phyloP scores from a whole-genome alignment of 2,888 invertebrate species.

The Ecliptopera silaceata region DNA sequence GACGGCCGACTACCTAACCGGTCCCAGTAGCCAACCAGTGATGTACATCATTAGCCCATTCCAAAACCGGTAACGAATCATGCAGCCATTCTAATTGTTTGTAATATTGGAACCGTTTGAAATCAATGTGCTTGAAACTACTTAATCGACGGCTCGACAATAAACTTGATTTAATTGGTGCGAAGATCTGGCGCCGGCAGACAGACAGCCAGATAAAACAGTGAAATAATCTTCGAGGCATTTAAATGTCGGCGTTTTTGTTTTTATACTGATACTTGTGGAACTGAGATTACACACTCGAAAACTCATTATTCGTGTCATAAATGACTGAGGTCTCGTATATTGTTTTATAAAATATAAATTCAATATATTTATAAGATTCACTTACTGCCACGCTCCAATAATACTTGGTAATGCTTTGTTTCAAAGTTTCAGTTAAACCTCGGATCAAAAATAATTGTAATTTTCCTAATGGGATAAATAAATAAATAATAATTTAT shows the following conservation, averaged over 20 bases:
- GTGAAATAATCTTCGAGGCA: conserved; percentile 13
- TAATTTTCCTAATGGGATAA: too few species aligned
- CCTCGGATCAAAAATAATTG: too few species aligned
- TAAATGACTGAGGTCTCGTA: too few species aligned
- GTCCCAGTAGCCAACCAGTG: conserved; percentile 58
- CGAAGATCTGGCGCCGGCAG: conserved; percentile 24
- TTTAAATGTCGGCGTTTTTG: conserved; percentile 25
- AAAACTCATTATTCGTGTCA: conserved; percentile 1
- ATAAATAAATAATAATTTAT: too few species aligned
- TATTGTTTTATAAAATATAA: too few species aligned
- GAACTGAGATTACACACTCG: neutral
- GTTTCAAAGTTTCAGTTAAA: too few species aligned
- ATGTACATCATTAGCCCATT: conserved; percentile 63
- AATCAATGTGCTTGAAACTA: conserved; percentile 20
- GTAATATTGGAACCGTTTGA: conserved; percentile 27
- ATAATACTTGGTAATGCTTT: too few species aligned
- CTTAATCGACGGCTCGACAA: conserved; percentile 20
- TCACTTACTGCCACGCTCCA: too few species aligned
- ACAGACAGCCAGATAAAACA: conserved; percentile 11
- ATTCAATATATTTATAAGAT: too few species aligned
- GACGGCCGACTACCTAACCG: conserved; percentile 60
- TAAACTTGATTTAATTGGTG: conserved; percentile 23
- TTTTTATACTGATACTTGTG: conserved; percentile 19
- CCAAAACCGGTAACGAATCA: conserved; percentile 60
- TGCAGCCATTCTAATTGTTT: conserved; percentile 33